phyloP scores from a whole-genome alignment of 2,113 vertebrate genomes.

The Rhipidura dahli region DNA sequence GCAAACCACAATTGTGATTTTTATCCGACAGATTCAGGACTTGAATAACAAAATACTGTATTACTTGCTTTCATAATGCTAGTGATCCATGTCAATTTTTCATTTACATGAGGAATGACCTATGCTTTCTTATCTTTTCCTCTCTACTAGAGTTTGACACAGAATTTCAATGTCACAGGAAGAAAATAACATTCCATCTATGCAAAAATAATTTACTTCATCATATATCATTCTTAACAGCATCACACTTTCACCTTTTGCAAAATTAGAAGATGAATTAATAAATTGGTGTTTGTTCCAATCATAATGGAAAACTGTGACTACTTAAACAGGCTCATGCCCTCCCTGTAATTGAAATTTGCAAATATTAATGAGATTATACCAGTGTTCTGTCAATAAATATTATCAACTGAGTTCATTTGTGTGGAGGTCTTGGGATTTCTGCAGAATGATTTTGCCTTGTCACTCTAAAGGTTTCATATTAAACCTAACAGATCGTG shows the following conservation, averaged over 20 bases:
- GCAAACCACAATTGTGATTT: neutral
- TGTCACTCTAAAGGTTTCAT: slow-evolving; percentile 17
- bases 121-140: neutral
- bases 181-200: neutral
- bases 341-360: slow-evolving; percentile 48
- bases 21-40: neutral
- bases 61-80: neutral
- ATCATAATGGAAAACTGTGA: neutral
- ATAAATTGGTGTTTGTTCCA: slow-evolving; percentile 9
- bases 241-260: slow-evolving; percentile 1
- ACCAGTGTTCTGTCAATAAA: slow-evolving; percentile 43
- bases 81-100: neutral
- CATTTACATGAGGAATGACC: neutral
- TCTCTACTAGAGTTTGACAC: neutral
- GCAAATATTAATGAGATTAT: slow-evolving; percentile 51
- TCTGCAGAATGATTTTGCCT: neutral
- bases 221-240: neutral
- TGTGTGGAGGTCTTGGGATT: slow-evolving; percentile 39
- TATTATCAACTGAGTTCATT: slow-evolving; percentile 31
- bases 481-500: neutral
- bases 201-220: slow-evolving; percentile 1
- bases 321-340: neutral
- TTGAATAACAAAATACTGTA: neutral
- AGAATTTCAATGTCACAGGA: slow-evolving; percentile 7
- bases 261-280: neutral